Base-by-base conservation (phyloP, 1,140 invertebrate genomes). In the Pseudomyrmex gracilis region DNA sequence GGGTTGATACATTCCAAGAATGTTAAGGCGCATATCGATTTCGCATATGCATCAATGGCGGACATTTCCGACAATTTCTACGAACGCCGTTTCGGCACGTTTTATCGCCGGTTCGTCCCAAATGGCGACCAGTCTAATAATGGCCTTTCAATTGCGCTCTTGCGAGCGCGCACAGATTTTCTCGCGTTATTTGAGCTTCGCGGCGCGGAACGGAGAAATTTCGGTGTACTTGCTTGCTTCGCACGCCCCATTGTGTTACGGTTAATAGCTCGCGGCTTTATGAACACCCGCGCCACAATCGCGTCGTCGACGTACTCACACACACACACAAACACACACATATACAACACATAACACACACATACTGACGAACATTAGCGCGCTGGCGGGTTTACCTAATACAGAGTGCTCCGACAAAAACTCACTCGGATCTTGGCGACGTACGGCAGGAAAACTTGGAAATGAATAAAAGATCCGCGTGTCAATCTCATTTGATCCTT, bases 251-350 rank as follows among this genome's bases (percentile, higher is more conserved):
- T 87, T 83, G 85, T 83, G 77, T 87, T 82, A 64, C 71, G 64
- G 68, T 85, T 85, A 85, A 87, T 85, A 83, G 86, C 84, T 67
- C 77, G 57, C 53, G 86, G 85, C 77, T 85, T 85, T 73, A 76
- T 82, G 83, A 85, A 85, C 84, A 85, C 43, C 55, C 77, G 70
- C 47, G 45, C 53, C 68, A 66, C 76, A 80, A 80, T 80, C 76
- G 61, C 73, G 53, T 80, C 76, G 43, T 22, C 73, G 61, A 53
- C 34, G 34, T 34, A 34, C 34, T 34, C 34, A 7, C 34, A 34
- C 34, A 34, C 34, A 34, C 4, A 34, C 34, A 66, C 47, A 76
- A 61, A 61, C 13, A 60, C 57, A 60, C 20, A 49, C 17, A 20
- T 43, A 15, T n/a, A 76, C 24, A 68, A 10, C n/a, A 45, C 7